A percentile compares a stretch with the other conserved stretches of the same genome.
phyloP scores from a whole-genome alignment of 2,888 invertebrate genomes.

The Pollenia amentaria region DNA sequence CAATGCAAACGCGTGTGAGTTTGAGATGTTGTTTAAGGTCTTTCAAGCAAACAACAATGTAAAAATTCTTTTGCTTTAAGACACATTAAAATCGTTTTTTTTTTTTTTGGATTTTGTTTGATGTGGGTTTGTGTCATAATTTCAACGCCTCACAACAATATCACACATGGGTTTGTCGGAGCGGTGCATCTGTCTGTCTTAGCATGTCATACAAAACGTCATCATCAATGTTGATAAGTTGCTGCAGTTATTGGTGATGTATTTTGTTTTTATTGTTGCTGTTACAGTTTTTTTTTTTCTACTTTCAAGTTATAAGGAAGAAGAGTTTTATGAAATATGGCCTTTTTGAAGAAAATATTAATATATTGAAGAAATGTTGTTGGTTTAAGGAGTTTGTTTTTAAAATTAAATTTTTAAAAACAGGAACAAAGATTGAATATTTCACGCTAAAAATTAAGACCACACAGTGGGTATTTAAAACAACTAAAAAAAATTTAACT shows the following conservation, averaged over 20 bases:
- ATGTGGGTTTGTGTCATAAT: slow-evolving; percentile 75
- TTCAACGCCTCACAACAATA: slow-evolving; percentile 72
- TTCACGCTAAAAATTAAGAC: slow-evolving; percentile 39
- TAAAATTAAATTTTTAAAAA: slow-evolving; percentile 2
- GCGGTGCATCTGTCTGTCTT: slow-evolving; percentile 15
- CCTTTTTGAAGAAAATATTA: neutral
- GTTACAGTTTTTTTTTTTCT: slow-evolving; percentile 39
- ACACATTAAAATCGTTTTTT: slow-evolving; percentile 18
- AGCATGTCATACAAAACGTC: slow-evolving; percentile 68
- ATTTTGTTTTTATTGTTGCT: slow-evolving; percentile 27
- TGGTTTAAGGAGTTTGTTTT: neutral
- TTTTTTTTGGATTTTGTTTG: slow-evolving; percentile 47
- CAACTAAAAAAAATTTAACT: neutral
- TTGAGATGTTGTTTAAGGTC: slow-evolving; percentile 41
- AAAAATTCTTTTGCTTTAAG: slow-evolving; percentile 17
- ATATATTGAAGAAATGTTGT: neutral
- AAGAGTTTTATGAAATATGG: slow-evolving; percentile 41
- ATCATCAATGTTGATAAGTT: slow-evolving; percentile 65
- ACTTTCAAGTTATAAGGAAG: neutral
- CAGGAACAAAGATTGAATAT: slow-evolving; percentile 12
- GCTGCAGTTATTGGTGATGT: slow-evolving; percentile 41
- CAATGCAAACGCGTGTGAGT: slow-evolving; percentile 52
- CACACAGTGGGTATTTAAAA: slow-evolving; percentile 42
- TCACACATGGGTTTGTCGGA: slow-evolving; percentile 49
- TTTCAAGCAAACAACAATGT: slow-evolving; percentile 30